Base-by-base conservation (phyloP, 2,113 vertebrate genomes). In the Oxygymnocypris stewartii region DNA sequence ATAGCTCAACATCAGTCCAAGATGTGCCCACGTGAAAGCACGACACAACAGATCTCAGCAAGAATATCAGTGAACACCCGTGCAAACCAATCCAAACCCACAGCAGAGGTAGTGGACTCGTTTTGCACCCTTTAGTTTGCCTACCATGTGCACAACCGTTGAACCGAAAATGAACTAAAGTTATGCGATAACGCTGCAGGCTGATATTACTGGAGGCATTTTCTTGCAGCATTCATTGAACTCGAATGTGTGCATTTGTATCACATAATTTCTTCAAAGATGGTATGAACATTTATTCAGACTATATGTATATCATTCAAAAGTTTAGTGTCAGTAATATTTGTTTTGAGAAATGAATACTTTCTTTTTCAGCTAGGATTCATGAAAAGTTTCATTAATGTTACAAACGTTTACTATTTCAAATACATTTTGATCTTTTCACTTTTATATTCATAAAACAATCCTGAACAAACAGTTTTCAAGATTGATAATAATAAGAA, bases 121-220 rank as follows among this genome's bases (percentile, higher is more conserved):
- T 84, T 86, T 90, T 89, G 76, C 84, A 63, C 73, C 79, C 87
- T 88, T 59, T 20, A 85, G 84, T 88, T 88, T 74, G 81, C 61
- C 37, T 47, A 47, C n/a, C 5, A 20, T 73, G 51, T 63, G 49
- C 40, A 73, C 11, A 25, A 77, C 49, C 87, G 47, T 82, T 82
- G 47, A 76, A 85, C 83, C 40, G 3, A 47, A 31, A 31, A 31
- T 31, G 80, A 10, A 28, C 80, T 69, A 18, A 82, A 31, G 13
- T 47, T 20, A 37, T 82, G 9, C 31, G 4, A 35, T 65, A 59
- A 79, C 40, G 35, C 59, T 82, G 63, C 6, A 79, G 61, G 12
- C 8, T 80, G 77, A 20, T 65, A 14, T 31, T 18, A 5, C 79
- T 61, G 4, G 3, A 5, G 31, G 35, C 40, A 20, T 25, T 37